Conservation (phyloP, 2,113 vertebrate species). For the Corydoras sp. region DNA sequence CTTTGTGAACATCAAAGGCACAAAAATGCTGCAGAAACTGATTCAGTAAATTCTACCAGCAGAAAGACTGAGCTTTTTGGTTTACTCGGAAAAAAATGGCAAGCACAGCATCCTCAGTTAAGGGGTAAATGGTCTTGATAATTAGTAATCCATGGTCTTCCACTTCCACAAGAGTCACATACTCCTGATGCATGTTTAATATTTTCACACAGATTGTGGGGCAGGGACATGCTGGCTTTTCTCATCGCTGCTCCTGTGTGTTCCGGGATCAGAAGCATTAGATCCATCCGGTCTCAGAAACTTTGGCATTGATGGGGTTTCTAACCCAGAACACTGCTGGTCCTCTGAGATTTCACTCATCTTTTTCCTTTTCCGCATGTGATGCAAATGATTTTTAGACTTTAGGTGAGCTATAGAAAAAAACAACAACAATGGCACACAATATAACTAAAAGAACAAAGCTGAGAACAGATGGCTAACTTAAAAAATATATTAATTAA, state of each 20-base stretch:
- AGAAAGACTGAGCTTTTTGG: no score
- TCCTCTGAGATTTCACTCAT: slow-evolving; percentile 40
- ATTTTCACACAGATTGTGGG: background rate
- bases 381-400: slow-evolving; percentile 84
- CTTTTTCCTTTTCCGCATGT: slow-evolving; percentile 76
- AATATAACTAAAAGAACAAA: no score
- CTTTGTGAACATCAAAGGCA: no score
- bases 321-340: background rate
- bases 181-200: background rate
- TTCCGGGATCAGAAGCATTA: slow-evolving; percentile 24
- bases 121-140: no score
- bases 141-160: no score
- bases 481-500: no score
- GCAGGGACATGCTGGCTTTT: background rate
- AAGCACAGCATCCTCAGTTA: no score
- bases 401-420: slow-evolving; percentile 76
- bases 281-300: slow-evolving; percentile 23
- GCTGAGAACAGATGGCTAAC: no score
- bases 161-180: no score
- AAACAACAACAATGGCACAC: slow-evolving; percentile 6
- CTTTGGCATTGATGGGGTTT: slow-evolving; percentile 20
- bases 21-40: no score
- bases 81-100: no score
- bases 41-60: no score
- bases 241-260: background rate